Percentiles rank a stretch among this genome's conserved stretches.
These are phyloP conservation scores for Bombus soroeensis DNA, from an alignment of 1,140 invertebrate species.

Conservation along the genomic window DNA sequence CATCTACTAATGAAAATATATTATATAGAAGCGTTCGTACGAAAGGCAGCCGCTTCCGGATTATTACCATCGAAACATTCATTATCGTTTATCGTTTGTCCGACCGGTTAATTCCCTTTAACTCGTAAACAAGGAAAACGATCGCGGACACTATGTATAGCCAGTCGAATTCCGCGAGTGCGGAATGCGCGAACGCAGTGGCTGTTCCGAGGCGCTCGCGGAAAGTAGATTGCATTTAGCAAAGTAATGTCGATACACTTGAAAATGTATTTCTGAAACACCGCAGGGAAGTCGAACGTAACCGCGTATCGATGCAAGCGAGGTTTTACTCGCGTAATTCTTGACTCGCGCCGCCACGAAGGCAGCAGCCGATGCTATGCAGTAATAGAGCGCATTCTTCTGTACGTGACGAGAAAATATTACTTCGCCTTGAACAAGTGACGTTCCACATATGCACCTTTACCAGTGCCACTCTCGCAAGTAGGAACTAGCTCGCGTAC, in stretches of 20 bases:
- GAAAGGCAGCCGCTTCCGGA: neutral
- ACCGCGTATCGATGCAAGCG: neutral
- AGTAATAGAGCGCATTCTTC: constrained; percentile 32
- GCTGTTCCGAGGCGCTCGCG: neutral
- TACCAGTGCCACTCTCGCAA: too few relatives aligned
- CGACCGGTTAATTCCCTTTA: neutral
- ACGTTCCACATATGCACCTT: neutral
- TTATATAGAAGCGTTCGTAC: neutral
- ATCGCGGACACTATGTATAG: neutral
- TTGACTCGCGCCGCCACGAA: neutral
- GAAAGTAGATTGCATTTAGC: constrained; percentile 18
- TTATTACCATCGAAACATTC: neutral
- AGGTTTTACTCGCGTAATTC: constrained; percentile 5
- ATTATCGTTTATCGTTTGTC: neutral
- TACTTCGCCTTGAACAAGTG: constrained; percentile 51
- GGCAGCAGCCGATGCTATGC: neutral
- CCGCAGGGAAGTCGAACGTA: neutral
- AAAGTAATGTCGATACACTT: neutral
- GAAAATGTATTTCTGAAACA: constrained; percentile 46
- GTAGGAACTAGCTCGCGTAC: neutral
- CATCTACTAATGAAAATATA: neutral
- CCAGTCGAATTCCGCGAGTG: constrained; percentile 15
- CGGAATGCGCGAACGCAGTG: neutral
- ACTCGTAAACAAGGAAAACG: neutral
- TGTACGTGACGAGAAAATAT: constrained; percentile 70